A percentile compares a stretch with the other conserved stretches of the same genome.
Conservation (phyloP, 2,113 vertebrate genomes). For the Arenaria interpres region DNA sequence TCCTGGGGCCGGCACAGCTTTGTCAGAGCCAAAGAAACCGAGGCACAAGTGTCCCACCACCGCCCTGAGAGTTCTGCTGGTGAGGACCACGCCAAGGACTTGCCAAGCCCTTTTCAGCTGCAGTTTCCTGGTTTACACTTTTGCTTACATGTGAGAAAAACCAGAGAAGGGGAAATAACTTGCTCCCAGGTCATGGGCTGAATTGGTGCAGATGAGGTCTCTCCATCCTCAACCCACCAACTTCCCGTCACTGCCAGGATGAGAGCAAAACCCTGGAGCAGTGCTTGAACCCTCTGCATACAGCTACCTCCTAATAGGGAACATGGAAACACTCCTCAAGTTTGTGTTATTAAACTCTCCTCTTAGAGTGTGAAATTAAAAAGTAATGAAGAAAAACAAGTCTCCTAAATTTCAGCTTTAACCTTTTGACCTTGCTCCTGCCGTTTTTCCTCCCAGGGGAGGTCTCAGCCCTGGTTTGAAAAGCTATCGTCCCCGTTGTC, state of each 20-base stretch:
- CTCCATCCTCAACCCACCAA: not conserved
- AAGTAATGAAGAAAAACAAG: conserved; percentile 28
- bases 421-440: conserved; percentile 10
- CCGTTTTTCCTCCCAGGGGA: not conserved
- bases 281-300: fast-evolving
- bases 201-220: not conserved
- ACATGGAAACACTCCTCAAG: not conserved
- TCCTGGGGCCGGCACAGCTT: not conserved
- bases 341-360: not conserved
- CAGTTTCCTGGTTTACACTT: not conserved
- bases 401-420: conserved; percentile 3
- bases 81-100: not conserved
- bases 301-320: not conserved
- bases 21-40: not conserved
- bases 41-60: not conserved
- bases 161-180: not conserved
- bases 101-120: not conserved
- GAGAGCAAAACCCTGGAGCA: not conserved
- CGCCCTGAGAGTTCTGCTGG: not conserved
- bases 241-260: not conserved
- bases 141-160: not conserved
- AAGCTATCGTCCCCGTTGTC: not conserved
- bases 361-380: conserved; percentile 10
- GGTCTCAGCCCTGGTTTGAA: not conserved
- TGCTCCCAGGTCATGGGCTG: not conserved